Conservation (phyloP, 2,797 vertebrate genomes). For the Pyrocephalus nanus region DNA sequence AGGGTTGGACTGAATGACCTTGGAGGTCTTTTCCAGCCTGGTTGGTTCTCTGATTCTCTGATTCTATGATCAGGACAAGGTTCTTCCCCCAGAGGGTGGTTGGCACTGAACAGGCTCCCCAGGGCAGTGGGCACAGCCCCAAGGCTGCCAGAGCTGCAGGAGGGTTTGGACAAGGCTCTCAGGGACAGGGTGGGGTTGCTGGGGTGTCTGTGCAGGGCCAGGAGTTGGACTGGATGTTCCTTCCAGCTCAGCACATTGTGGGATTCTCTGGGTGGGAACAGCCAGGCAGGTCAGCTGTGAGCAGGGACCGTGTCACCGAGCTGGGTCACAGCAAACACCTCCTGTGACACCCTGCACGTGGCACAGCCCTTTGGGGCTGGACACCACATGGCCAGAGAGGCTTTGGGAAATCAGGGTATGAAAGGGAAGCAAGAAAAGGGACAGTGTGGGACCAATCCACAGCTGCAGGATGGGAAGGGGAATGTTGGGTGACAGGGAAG, state of each 20-base stretch:
- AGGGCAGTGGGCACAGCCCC: neutral
- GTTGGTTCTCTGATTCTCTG: too few relatives aligned
- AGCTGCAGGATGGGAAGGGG: neutral
- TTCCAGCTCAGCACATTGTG: neutral
- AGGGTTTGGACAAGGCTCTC: neutral
- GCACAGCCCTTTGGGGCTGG: neutral
- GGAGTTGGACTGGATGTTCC: neutral
- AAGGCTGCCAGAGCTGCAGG: neutral
- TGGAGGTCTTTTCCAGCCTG: too few relatives aligned
- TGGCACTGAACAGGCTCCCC: neutral
- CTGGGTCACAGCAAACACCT: neutral
- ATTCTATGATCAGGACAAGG: neutral
- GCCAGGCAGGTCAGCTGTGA: neutral
- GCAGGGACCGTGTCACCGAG: neutral
- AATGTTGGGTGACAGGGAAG: neutral
- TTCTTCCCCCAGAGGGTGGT: neutral
- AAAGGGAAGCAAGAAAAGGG: neutral
- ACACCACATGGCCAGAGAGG: neutral
- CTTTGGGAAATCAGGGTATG: neutral
- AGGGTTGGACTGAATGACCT: too few relatives aligned
- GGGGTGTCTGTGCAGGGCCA: neutral
- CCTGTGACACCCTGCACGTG: accelerated
- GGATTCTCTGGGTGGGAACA: neutral
- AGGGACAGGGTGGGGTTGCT: neutral
- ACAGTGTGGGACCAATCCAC: accelerated